phyloP scores from a whole-genome alignment of 2,113 vertebrate species.

The Gallinago media region DNA sequence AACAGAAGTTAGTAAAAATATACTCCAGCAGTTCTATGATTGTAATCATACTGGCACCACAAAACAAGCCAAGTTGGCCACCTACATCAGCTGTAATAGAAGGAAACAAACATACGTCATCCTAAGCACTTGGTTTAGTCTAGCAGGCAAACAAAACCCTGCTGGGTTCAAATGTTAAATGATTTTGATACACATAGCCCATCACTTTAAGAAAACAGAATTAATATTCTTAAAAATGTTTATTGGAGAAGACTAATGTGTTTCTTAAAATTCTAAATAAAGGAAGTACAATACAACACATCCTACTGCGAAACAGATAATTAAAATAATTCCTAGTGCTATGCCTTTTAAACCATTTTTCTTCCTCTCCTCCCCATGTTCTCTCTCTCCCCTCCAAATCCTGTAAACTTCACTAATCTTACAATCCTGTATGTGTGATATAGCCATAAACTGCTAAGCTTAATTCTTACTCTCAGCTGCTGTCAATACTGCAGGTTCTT shows the following conservation, averaged over 20 bases:
- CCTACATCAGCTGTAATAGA: conserved; percentile 78
- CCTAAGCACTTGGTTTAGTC: conserved; percentile 21
- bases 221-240: conserved; percentile 33
- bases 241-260: not conserved
- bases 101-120: conserved; percentile 34
- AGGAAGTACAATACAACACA: not conserved
- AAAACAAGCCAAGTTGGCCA: conserved; percentile 81
- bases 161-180: not conserved
- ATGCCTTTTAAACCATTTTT: not conserved
- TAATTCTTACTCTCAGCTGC: not conserved
- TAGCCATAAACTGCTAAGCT: not conserved
- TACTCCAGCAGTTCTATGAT: conserved; percentile 81
- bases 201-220: conserved; percentile 21
- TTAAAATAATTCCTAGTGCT: not conserved
- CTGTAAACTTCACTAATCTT: accelerated
- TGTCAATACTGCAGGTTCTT: not conserved
- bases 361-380: not conserved
- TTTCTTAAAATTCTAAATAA: conserved; percentile 26
- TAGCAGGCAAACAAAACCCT: conserved; percentile 28
- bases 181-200: not conserved
- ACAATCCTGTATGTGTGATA: accelerated
- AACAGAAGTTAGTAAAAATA: conserved; percentile 77
- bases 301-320: not conserved
- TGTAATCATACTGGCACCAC: conserved; percentile 82
- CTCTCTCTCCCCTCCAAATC: not conserved